Conservation (phyloP, 2,113 vertebrate genomes). For the Odobenus rosmarus region DNA sequence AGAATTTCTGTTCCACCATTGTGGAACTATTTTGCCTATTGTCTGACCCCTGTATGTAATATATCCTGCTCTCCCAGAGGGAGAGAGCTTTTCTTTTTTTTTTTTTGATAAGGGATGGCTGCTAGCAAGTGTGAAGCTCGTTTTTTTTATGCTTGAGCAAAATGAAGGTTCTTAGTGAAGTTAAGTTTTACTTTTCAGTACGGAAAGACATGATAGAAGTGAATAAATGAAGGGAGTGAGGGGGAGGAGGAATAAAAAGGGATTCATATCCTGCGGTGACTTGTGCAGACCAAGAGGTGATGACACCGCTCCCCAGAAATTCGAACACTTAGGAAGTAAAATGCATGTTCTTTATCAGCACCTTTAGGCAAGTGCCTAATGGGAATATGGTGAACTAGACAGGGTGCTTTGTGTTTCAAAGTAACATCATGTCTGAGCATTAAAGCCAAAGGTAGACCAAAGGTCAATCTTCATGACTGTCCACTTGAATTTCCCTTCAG, state of each 20-base stretch:
- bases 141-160: constrained; percentile 73
- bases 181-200: constrained; percentile 75
- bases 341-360: constrained; percentile 77
- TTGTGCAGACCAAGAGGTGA: constrained; percentile 78
- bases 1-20: background rate
- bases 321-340: constrained; percentile 73
- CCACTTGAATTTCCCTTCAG: background rate
- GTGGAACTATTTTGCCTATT: background rate
- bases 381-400: constrained; percentile 68
- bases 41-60: background rate
- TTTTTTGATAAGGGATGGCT: constrained; percentile 65
- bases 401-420: constrained; percentile 18
- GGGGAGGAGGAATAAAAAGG: constrained; percentile 57
- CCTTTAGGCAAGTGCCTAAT: constrained; percentile 76
- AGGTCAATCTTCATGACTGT: constrained; percentile 54
- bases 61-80: background rate
- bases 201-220: constrained; percentile 66
- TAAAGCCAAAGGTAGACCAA: constrained; percentile 64
- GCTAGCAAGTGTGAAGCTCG: constrained; percentile 67
- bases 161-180: constrained; percentile 62
- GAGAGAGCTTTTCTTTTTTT: background rate
- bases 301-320: constrained; percentile 76
- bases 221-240: constrained; percentile 75
- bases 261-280: constrained; percentile 81
- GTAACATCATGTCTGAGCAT: constrained; percentile 56